A percentile compares a stretch with the other conserved stretches of the same genome.
Evolutionary conservation across 2,888 invertebrate species (phyloP).

Genomic region (Eupithecia pulchellata): DNA sequence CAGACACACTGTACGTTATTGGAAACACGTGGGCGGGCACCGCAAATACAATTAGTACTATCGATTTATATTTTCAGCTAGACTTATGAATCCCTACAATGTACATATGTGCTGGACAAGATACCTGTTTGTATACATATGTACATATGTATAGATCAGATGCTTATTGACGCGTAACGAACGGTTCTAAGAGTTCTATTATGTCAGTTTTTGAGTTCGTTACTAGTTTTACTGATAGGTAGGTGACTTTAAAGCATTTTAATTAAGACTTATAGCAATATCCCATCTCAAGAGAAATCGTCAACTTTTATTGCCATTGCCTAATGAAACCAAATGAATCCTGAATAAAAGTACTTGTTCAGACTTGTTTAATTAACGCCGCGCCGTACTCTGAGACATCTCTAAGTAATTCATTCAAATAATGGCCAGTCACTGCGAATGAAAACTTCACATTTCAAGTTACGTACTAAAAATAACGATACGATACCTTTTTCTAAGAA

Average conservation of each 20-base stretch:
- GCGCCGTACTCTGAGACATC: constrained; percentile 7
- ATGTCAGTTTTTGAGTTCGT: not conserved
- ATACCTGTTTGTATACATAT: too few relatives aligned
- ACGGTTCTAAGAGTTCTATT: not conserved
- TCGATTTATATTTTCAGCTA: constrained; percentile 38
- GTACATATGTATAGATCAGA: constrained; percentile 9
- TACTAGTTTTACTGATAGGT: not conserved
- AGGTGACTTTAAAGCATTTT: not conserved
- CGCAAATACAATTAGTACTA: constrained; percentile 40
- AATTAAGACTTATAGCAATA: not conserved
- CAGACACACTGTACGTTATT: constrained; percentile 16
- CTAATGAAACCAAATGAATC: constrained; percentile 15
- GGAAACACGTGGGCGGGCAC: constrained; percentile 23
- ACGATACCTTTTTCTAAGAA: constrained; percentile 7
- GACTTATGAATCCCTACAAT: constrained; percentile 39
- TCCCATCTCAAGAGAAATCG: not conserved
- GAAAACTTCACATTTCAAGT: constrained; percentile 7
- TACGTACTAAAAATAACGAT: not conserved
- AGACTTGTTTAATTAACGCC: constrained; percentile 20
- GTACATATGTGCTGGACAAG: constrained; percentile 3
- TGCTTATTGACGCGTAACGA: too few relatives aligned
- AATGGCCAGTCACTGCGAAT: constrained; percentile 7
- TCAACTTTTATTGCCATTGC: constrained; percentile 10
- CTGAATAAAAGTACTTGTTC: not conserved
- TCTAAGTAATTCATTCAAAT: constrained; percentile 13